phyloP scores from a whole-genome alignment of 2,888 invertebrate genomes.

The Acronicta psi region DNA sequence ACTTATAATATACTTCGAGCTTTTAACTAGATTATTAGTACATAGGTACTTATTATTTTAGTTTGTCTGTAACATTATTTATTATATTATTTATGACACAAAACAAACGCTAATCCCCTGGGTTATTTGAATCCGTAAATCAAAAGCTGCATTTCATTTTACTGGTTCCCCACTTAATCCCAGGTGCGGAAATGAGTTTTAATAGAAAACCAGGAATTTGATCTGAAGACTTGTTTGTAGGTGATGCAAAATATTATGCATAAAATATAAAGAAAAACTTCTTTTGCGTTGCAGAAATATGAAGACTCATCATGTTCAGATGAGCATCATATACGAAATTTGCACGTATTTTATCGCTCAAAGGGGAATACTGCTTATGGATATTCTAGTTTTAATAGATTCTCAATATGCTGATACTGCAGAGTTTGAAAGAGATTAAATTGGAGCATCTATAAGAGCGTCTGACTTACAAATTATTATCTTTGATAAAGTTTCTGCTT shows the following conservation, averaged over 20 bases:
- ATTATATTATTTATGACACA: background rate
- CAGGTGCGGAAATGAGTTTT: slow-evolving; percentile 31
- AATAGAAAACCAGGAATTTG: slow-evolving; percentile 15
- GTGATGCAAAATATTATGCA: slow-evolving; percentile 29
- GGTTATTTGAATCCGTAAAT: slow-evolving; percentile 17
- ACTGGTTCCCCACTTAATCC: slow-evolving; percentile 23
- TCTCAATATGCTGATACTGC: slow-evolving; percentile 11
- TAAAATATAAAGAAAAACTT: slow-evolving; percentile 21
- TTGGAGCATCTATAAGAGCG: background rate
- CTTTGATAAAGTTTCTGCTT: background rate
- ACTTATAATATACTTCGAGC: too few species aligned
- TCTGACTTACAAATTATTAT: slow-evolving; percentile 1
- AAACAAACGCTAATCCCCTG: background rate
- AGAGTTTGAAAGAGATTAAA: slow-evolving; percentile 11
- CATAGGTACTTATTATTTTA: too few species aligned
- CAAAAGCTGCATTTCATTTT: slow-evolving; percentile 6
- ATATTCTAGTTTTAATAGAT: slow-evolving; percentile 43
- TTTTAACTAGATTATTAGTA: too few species aligned
- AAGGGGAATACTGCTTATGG: slow-evolving; percentile 40
- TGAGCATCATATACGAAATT: slow-evolving; percentile 44
- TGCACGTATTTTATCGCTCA: slow-evolving; percentile 40
- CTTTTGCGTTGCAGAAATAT: slow-evolving; percentile 28
- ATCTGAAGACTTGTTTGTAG: slow-evolving; percentile 22
- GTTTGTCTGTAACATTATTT: too few species aligned
- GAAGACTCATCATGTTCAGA: slow-evolving; percentile 22